Evolutionary conservation across 64 coral and sea anemone genomes (phyloP).

Genomic region (Actinia tenebrosa): DNA sequence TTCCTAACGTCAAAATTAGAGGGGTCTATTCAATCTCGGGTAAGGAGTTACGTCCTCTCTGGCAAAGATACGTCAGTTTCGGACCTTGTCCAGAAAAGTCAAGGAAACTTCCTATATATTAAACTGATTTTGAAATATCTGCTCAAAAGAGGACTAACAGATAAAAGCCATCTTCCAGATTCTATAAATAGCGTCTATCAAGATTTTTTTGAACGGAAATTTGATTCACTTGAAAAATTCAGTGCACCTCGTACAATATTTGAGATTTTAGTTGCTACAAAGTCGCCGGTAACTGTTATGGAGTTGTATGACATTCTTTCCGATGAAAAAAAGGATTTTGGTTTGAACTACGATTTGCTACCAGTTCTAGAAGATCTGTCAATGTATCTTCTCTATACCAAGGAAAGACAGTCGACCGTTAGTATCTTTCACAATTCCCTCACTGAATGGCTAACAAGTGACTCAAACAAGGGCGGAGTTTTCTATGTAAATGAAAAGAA

Average conservation of each 20-base stretch:
- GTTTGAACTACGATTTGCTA: conserved; percentile 55
- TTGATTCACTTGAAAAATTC: conserved; percentile 25
- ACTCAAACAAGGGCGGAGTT: conserved; percentile 18
- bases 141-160: background rate
- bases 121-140: conserved; percentile 64
- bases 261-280: conserved; percentile 56
- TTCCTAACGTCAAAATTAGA: conserved; percentile 18
- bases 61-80: background rate
- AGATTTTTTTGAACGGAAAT: conserved; percentile 55
- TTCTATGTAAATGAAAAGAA: conserved; percentile 57
- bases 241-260: conserved; percentile 34
- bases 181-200: conserved; percentile 57
- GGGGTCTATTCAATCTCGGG: background rate
- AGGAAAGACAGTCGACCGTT: conserved; percentile 9
- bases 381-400: conserved; percentile 42
- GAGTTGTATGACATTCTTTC: conserved; percentile 40
- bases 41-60: background rate
- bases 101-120: conserved; percentile 73
- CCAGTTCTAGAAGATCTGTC: conserved; percentile 40
- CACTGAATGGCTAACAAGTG: conserved; percentile 67
- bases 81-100: conserved; percentile 47
- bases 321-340: conserved; percentile 18
- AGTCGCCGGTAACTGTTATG: conserved; percentile 27
- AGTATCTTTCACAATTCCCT: conserved; percentile 59
- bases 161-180: conserved; percentile 28